Conservation (phyloP, 2,797 vertebrate genomes). For the Morelia viridis region DNA sequence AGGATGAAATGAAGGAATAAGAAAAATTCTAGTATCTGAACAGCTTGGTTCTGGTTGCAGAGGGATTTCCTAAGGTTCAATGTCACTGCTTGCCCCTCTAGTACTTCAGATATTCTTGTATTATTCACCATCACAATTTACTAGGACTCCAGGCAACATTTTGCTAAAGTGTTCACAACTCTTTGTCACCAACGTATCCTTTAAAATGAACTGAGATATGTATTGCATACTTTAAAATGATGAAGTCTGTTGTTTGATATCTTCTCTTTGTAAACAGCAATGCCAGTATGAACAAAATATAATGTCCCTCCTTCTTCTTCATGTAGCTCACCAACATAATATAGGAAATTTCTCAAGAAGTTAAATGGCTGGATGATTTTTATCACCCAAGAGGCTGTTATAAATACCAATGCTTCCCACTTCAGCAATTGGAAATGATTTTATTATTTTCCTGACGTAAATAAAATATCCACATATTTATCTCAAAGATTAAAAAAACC, state of each 20-base stretch:
- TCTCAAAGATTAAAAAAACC: not conserved
- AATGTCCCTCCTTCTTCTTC: not conserved
- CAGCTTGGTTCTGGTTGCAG: not conserved
- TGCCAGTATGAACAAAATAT: not conserved
- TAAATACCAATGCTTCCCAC: conserved; percentile 5
- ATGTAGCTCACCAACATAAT: not conserved
- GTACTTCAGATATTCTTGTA: not conserved
- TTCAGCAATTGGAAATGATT: not conserved
- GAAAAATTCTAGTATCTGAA: not conserved
- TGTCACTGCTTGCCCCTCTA: not conserved
- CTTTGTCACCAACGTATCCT: not conserved
- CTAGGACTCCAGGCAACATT: not conserved
- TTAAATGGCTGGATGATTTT: not conserved
- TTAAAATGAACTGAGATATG: not conserved
- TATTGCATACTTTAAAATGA: not conserved
- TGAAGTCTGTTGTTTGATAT: not conserved
- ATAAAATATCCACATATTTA: not conserved
- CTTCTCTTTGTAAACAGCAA: not conserved
- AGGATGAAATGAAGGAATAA: not conserved
- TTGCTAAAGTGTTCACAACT: not conserved
- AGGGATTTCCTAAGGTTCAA: not conserved
- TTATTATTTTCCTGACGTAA: not conserved
- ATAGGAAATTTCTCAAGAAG: not conserved
- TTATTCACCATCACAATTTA: not conserved
- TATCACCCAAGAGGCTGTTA: not conserved